Evolutionary conservation across 1,140 invertebrate species (phyloP), one percentile per base, ranked within the genome.

Genomic region (Drosophila erecta): DNA sequence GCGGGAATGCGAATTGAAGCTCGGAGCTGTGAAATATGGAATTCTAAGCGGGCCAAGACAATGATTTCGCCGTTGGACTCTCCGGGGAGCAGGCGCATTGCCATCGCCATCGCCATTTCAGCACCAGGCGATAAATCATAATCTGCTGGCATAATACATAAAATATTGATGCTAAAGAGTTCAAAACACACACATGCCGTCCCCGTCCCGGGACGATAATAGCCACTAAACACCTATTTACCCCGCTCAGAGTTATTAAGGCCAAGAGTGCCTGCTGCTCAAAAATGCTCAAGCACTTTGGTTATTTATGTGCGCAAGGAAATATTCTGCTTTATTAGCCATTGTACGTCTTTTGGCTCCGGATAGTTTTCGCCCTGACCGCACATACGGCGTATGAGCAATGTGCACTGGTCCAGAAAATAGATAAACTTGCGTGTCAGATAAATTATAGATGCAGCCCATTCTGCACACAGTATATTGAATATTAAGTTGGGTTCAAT

Each of bases 151-250:
- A 74, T 75, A 87, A 75, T 89, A 89, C 84, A 87, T 89, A 87
- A 87, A 89, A 84, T 87, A 87, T 87, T 87, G 84, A 89, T 75
- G 79, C 84, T 70, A 87, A 87, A 87, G 84, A 87, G 84, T 87
- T 87, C 80, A 76, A 66, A 87, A 87, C 55, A 64, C 55, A 50
- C 56, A 62, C 43, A 54, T 20, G 41, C 17, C 37, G 47, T 44
- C 44, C 41, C 37, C 44, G 50, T 47, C 38, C 41, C 51, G 20
- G 27, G 62, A 71, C 69, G 79, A 84, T 87, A 85, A 87, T 89
- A 77, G 79, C 76, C 76, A 87, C 84, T 89, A 87, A 87, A 89
- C 84, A 87, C 76, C 79, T 80, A 89, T 71, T 87, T 79, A 83
- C 60, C 76, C 62, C 41, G 53, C 43, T 62, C 61, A 49, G 40